phyloP scores from a whole-genome alignment of 2,888 invertebrate genomes.

The Drosophila diplacantha region DNA sequence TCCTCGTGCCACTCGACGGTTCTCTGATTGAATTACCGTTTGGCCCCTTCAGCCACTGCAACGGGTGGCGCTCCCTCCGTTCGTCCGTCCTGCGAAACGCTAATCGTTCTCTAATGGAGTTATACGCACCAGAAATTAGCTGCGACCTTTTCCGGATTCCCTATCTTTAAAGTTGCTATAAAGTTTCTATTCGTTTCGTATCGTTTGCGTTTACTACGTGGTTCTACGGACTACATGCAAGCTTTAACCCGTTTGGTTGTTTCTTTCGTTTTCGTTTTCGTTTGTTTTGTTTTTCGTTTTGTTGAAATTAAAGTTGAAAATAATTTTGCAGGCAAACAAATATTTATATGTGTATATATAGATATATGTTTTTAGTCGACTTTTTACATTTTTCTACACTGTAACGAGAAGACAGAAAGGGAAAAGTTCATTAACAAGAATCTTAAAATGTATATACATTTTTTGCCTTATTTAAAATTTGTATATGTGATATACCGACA shows the following conservation, averaged over 20 bases:
- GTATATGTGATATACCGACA: neutral
- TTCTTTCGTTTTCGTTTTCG: constrained; percentile 24
- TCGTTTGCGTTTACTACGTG: constrained; percentile 33
- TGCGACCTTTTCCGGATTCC: constrained; percentile 39
- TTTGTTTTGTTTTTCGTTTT: constrained; percentile 44
- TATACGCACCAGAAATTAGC: constrained; percentile 68
- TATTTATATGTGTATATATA: constrained; percentile 54
- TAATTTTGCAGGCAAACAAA: constrained; percentile 67
- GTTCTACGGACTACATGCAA: constrained; percentile 48
- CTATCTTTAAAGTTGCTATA: constrained; percentile 26
- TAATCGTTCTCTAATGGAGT: constrained; percentile 68
- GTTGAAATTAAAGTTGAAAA: constrained; percentile 69
- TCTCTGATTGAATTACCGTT: constrained; percentile 50
- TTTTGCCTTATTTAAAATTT: neutral
- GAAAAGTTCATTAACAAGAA: neutral
- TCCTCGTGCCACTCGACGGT: constrained; percentile 13
- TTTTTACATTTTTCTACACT: constrained; percentile 76
- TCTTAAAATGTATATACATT: neutral
- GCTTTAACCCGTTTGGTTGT: constrained; percentile 47
- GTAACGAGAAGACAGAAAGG: constrained; percentile 50
- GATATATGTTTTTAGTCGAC: constrained; percentile 62
- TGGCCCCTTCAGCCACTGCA: constrained; percentile 45
- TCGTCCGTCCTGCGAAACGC: constrained; percentile 33
- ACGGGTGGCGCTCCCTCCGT: constrained; percentile 4
- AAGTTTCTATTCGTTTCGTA: constrained; percentile 21